Base-by-base conservation (phyloP, 2,113 vertebrate genomes). In the Lampris megalopsis region DNA sequence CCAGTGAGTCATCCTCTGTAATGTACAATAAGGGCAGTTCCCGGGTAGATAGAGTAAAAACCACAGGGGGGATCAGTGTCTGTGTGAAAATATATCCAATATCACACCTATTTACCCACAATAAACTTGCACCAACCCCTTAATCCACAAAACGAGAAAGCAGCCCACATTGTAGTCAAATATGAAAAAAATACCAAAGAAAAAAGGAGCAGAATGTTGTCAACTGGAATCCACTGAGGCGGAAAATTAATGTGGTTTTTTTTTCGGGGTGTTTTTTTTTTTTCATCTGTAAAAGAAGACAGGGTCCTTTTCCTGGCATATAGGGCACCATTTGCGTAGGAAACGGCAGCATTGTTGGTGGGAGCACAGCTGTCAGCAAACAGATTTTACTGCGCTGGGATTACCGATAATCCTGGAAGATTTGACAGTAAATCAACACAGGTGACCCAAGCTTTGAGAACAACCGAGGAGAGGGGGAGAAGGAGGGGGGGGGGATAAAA, bases 321-420 rank as follows among this genome's bases (percentile, higher is more conserved):
- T 85, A 80, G 83, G 88, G 64, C 85, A 87, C 73, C 82, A 72
- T 86, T 80, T 71, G 66, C 9, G 50, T 50, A 81, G 78, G 86
- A 88, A 89, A 83, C 86, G 72, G 78, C 79, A 88, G 86, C 83
- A 79, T 60, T 83, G 86, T 91, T 86, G 80, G 81, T 75, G 69
- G 70, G 84, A 87, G 80, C 87, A 85, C 92, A 91, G 88, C 87
- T 94, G 93, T 93, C 88, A 87, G 86, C 85, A 92, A 89, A 91
- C 85, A 91, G 87, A 92, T 91, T 89, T 88, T 74, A 77, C 80
- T 89, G 87, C 84, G 80, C 68, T 64, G 75, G 88, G 91, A 92
- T 92, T 93, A 92, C 87, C 37, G 88, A 91, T 93, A 94, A 94
- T 94, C 92, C 90, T 86, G 73, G 69, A 92, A 93, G 91, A 92